These are phyloP conservation scores for Darevskia nairensis DNA, from an alignment of 2,797 vertebrate species.

Conservation along the genomic window DNA sequence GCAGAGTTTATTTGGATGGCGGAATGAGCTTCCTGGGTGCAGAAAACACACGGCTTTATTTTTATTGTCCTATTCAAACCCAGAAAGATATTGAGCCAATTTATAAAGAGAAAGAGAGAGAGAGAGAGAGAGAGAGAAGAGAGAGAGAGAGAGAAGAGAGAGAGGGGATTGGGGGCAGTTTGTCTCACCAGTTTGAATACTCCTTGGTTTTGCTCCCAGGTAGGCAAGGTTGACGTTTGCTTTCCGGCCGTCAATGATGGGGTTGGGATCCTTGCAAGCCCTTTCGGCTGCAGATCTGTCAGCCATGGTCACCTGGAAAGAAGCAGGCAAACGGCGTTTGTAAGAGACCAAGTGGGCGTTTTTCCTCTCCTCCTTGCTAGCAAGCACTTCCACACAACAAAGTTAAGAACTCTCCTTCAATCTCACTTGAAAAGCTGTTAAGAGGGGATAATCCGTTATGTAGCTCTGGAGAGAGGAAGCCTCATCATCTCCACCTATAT, in stretches of 20 bases:
- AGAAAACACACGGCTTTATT: constrained; percentile 9
- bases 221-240: constrained; percentile 98
- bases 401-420: neutral
- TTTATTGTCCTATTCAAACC: constrained; percentile 2
- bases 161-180: neutral
- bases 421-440: neutral
- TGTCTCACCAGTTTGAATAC: constrained; percentile 91
- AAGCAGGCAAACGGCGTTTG: constrained; percentile 54
- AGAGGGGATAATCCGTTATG: neutral
- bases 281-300: constrained; percentile 91
- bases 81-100: neutral
- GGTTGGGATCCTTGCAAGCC: constrained; percentile 97
- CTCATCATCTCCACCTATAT: neutral
- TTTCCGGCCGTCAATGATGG: constrained; percentile 97
- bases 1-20: neutral
- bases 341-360: constrained; percentile 17
- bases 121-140: neutral
- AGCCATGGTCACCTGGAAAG: constrained; percentile 93
- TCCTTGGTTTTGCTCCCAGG: constrained; percentile 95
- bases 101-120: no score
- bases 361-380: neutral
- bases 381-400: neutral
- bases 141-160: no score
- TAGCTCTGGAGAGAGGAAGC: neutral
- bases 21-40: constrained; percentile 15